Base-by-base conservation (phyloP, 2,113 vertebrate species). In the Ranitomeya variabilis region DNA sequence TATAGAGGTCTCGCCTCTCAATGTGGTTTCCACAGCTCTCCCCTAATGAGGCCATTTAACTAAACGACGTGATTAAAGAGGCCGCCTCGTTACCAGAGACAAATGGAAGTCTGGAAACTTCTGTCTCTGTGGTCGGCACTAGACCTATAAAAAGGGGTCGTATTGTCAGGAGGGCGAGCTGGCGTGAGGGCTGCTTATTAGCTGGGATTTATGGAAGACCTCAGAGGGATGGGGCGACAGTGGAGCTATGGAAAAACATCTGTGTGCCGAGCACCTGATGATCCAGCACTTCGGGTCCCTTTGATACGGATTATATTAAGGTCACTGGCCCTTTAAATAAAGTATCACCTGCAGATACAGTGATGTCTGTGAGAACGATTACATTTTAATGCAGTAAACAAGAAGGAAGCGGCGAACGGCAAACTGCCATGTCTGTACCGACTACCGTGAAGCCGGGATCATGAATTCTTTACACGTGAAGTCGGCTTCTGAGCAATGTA, bases 11-110 rank as follows among this genome's bases (percentile, higher is more conserved):
- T 45, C 14, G 80, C 80, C 60, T 45, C 18, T 37, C 31, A 7
- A 64, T 45, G 60, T 64, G 60, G 59, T 64, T 82, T 82, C 59
- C 23, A 10, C 31, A 51, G 66, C 31, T 55, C 85, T 37, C 21
- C n/a, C n/a, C 85, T 77, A 86, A 86, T 62, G 85, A 86, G 73
- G 26, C 85, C 31, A 86, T 77, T 86, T 86, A 86, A 86, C 52
- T 77, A 86, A 86, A 86, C 57, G 19, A 60, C 15, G 73, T 77
- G 73, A 86, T 86, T 86, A 86, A 77, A 73, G 73, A 76, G 84
- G 26, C 54, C 84, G 37, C 21, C 84, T 86, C 71, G 57, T 86
- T 77, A 77, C 3, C 16, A 14, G 73, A 86, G 71, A 86, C 55
- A 77, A 85, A 90, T 83, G 89, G 90, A 13, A 37, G 15, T 26